Evolutionary conservation across 2,113 vertebrate species (phyloP), one percentile per base, ranked within the genome.

Genomic region (Struthidea cinerea): DNA sequence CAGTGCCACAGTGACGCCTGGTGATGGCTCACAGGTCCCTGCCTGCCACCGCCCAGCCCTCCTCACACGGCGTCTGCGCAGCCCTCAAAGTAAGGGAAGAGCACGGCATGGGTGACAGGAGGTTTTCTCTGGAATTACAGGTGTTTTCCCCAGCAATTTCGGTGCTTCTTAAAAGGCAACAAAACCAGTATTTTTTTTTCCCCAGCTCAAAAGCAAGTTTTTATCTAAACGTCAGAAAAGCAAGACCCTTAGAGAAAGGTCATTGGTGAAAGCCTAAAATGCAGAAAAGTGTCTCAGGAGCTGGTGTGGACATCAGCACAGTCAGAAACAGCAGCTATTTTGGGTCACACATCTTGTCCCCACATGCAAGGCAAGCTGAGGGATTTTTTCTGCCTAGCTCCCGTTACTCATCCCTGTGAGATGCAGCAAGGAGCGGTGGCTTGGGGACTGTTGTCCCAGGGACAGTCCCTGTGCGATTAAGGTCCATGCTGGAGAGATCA

Each of bases 31-130:
- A 30, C 7, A 64, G 47, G 26, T 33, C 39, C 33, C 6, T 20
- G n/a, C 3, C 60, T 28, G 46, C 41, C 74, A 57, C 49, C 30
- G 11, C 68, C 50, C 49, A 32, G 83, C 50, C 4, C 3, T 1
- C 10, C 28, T 1, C 1, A 1, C 30, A 3, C 20, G 0, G 5
- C 3, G 0, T 22, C 68, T 60, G 87, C 1, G 11, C 23, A 14
- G 5, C 56, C 35, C 78, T 42, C 83, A 12, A 3, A 41, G 23
- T 1, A 28, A 10, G 46, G 13, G 16, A 26, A 74, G 55, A 63
- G 32, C 52, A 21, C 65, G 33, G 21, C 0, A 0, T 35, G 44
- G 33, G 35, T 1, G 3, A 35, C 6, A 33, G 22, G 10, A 75
- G 47, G 5, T 4, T 41, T 80, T 18, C 47, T 81, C 30, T 35